Evolutionary conservation across 2,797 vertebrate genomes (phyloP).

Genomic region (Microctenopoma lineatum): DNA sequence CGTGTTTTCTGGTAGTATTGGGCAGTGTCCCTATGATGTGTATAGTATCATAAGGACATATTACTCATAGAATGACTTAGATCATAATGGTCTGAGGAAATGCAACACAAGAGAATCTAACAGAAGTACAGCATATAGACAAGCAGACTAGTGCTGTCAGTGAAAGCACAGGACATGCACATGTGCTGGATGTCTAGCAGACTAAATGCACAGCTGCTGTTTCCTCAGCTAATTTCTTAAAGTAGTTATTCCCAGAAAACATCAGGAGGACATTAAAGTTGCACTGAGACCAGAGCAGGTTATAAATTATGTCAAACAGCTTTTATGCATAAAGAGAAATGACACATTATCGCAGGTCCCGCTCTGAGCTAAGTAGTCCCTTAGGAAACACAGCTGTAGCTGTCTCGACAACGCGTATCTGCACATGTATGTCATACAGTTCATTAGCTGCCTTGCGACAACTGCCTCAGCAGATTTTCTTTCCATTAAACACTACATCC

Average conservation of each 20-base stretch:
- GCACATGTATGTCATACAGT: conserved; percentile 37
- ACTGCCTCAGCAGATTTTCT: conserved; percentile 57
- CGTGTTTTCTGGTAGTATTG: too few relatives aligned
- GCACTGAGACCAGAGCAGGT: conserved; percentile 31
- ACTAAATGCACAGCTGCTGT: conserved; percentile 10
- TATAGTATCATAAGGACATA: too few relatives aligned
- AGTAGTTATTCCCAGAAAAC: conserved; percentile 15
- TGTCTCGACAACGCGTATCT: conserved; percentile 35
- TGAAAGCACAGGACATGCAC: background rate
- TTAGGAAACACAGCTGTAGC: conserved; percentile 61
- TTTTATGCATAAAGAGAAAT: conserved; percentile 73
- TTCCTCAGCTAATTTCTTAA: conserved; percentile 7
- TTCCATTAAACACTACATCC: conserved; percentile 56
- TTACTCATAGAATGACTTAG: background rate
- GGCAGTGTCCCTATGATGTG: too few relatives aligned
- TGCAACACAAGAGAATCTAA: background rate
- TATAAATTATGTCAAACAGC: conserved; percentile 57
- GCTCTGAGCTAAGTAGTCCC: conserved; percentile 64
- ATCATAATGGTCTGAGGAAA: background rate
- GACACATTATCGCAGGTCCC: conserved; percentile 66
- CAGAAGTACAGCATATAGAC: background rate
- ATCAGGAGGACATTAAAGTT: conserved; percentile 45
- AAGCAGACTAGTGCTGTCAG: background rate
- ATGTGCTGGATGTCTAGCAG: background rate
- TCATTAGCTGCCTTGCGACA: conserved; percentile 50